Percentiles rank a stretch among this genome's conserved stretches.
Evolutionary conservation across 2,113 vertebrate species (phyloP).

Genomic region (Ardeotis arabs): DNA sequence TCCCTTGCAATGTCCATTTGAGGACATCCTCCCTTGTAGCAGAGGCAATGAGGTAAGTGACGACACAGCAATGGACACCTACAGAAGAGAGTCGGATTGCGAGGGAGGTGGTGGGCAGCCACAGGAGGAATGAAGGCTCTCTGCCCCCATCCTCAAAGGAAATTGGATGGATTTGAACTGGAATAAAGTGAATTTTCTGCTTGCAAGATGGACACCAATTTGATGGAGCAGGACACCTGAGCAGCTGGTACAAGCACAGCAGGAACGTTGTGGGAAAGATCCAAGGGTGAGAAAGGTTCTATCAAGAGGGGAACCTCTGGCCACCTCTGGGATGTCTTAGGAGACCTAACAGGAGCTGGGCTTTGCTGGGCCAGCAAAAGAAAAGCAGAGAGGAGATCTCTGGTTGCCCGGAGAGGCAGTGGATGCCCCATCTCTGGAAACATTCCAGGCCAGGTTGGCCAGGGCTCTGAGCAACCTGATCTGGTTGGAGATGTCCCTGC

Average conservation of each 20-base stretch:
- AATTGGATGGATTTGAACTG: rapidly evolving
- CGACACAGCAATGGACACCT: neutral
- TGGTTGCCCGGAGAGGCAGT: too few species aligned
- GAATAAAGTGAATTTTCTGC: neutral
- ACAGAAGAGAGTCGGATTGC: neutral
- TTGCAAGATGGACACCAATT: neutral
- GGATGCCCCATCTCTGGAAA: too few species aligned
- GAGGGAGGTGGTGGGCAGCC: neutral
- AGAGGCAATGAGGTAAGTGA: neutral
- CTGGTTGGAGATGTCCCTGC: too few species aligned
- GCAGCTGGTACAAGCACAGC: neutral
- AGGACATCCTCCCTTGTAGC: neutral
- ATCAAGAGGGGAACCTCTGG: neutral
- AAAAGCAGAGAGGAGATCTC: neutral
- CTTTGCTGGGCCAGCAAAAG: neutral
- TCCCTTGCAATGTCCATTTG: neutral
- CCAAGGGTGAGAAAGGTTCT: neutral
- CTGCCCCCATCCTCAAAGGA: neutral
- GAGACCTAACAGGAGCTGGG: neutral
- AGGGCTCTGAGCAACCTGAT: too few species aligned
- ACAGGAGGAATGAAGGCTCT: neutral
- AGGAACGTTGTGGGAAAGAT: neutral
- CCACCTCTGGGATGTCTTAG: neutral
- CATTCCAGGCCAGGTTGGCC: too few species aligned
- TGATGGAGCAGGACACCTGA: neutral